A percentile compares a stretch with the other conserved stretches of the same genome.
Conservation (phyloP, 2,888 invertebrate genomes). For the Opisthograptis luteolata region DNA sequence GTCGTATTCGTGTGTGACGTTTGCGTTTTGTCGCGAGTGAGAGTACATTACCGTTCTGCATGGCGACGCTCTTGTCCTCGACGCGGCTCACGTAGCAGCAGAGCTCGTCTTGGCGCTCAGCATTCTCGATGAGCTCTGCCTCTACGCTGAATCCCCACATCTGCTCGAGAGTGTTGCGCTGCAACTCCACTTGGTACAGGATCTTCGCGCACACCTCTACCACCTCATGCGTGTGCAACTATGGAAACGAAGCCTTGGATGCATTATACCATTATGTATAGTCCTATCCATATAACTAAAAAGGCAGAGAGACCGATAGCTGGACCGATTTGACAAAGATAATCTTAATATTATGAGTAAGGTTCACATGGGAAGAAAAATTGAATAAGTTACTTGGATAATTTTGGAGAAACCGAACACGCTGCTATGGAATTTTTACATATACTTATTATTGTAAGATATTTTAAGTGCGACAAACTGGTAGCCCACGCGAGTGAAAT, state of each 20-base stretch:
- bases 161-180: conserved; percentile 94
- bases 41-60: conserved; percentile 92
- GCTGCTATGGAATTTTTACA: too few relatives aligned
- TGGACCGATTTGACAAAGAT: too few relatives aligned
- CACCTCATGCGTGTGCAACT: conserved; percentile 96
- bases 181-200: conserved; percentile 97
- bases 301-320: too few relatives aligned
- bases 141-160: conserved; percentile 99
- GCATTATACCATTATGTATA: neutral
- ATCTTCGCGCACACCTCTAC: conserved; percentile 99
- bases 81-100: conserved; percentile 98
- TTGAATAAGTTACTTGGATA: too few relatives aligned
- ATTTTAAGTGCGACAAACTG: too few relatives aligned
- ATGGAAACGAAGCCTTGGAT: conserved; percentile 40
- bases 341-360: too few relatives aligned
- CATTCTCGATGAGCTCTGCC: conserved; percentile 97
- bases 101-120: conserved; percentile 97
- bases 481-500: too few relatives aligned
- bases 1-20: neutral
- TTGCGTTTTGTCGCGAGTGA: conserved; percentile 16
- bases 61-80: conserved; percentile 97
- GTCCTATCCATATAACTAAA: neutral
- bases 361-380: too few relatives aligned
- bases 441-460: too few relatives aligned
- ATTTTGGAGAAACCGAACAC: too few relatives aligned